phyloP scores from a whole-genome alignment of 2,113 vertebrate species.

The Phocoena sinus region DNA sequence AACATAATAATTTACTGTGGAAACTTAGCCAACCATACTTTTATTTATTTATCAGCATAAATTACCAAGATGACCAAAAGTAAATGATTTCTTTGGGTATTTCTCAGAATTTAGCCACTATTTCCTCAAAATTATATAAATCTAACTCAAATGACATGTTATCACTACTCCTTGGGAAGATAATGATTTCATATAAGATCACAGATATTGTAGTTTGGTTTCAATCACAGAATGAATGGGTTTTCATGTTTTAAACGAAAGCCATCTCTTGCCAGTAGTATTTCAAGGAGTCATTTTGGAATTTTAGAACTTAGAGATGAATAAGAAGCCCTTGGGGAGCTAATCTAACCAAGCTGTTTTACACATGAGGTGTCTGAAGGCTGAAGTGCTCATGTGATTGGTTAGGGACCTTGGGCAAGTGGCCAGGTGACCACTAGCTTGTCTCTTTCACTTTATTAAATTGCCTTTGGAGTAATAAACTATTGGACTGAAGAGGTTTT shows the following conservation, averaged over 20 bases:
- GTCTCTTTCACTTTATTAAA: not conserved
- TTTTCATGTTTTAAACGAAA: not conserved
- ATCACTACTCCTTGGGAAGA: not conserved
- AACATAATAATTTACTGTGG: not conserved
- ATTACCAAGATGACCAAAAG: slow-evolving; percentile 2
- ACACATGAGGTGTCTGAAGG: not conserved
- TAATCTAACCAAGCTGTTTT: not conserved
- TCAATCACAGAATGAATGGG: not conserved
- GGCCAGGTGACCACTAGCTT: not conserved
- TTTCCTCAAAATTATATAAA: not conserved
- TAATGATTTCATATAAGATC: not conserved
- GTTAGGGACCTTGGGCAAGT: not conserved
- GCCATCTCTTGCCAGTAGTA: not conserved
- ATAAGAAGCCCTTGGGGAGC: not conserved
- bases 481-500: not conserved
- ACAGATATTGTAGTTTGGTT: not conserved
- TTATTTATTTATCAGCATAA: not conserved
- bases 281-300: slow-evolving; percentile 22
- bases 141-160: not conserved
- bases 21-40: not conserved
- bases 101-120: not conserved
- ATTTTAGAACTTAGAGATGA: not conserved
- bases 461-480: not conserved
- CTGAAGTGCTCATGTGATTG: not conserved
- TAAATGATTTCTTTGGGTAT: not conserved